These are phyloP conservation scores for Pomatorhinus ruficollis DNA, from an alignment of 2,113 vertebrate genomes.

Conservation along the genomic window DNA sequence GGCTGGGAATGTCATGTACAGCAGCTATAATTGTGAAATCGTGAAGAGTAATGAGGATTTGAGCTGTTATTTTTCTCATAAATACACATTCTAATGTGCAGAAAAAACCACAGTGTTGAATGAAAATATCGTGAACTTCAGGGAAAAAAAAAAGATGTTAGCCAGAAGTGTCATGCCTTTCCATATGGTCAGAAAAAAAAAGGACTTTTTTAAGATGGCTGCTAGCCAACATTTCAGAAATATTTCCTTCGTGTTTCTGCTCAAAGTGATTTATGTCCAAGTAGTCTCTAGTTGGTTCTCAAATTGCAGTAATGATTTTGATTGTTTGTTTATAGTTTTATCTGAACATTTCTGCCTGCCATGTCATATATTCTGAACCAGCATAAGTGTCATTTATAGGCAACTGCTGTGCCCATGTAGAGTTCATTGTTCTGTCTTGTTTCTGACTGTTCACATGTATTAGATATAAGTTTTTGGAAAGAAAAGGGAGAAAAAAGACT, in stretches of 20 bases:
- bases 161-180: not conserved
- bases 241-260: conserved; percentile 28
- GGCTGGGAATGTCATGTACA: not conserved
- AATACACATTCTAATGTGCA: not conserved
- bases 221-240: conserved; percentile 30
- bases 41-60: conserved; percentile 24
- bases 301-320: conserved; percentile 2
- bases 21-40: not conserved
- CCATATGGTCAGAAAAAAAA: not conserved
- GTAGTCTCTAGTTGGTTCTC: conserved; percentile 16
- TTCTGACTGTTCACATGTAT: not conserved
- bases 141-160: not conserved
- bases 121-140: not conserved
- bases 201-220: conserved; percentile 3
- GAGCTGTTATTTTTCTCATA: not conserved
- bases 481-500: not conserved
- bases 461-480: not conserved
- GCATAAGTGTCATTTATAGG: not conserved
- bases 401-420: not conserved
- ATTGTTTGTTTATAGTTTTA: conserved; percentile 33
- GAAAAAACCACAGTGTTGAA: not conserved
- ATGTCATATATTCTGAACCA: not conserved
- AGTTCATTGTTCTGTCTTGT: not conserved
- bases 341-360: not conserved
- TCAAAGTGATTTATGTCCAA: conserved; percentile 31